These are phyloP conservation scores for Phyllotreta striolata DNA, from an alignment of 2,888 invertebrate genomes.

Conservation along the genomic window DNA sequence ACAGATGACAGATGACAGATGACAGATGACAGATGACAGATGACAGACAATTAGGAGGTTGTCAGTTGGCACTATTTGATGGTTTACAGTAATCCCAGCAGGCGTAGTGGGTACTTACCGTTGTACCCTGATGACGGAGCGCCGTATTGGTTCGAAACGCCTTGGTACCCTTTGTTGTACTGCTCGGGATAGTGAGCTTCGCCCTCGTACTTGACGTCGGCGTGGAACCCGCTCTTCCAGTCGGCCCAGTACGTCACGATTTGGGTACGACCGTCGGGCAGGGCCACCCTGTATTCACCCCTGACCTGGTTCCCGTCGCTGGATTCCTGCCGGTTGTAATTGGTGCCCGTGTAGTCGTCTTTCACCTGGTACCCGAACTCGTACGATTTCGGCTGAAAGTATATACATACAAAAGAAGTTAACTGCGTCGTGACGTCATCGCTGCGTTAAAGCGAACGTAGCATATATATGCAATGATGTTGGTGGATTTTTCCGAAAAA, in stretches of 20 bases:
- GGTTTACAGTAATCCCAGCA: no score
- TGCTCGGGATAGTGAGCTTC: slow-evolving; percentile 72
- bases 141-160: slow-evolving; percentile 46
- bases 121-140: slow-evolving; percentile 36
- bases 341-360: slow-evolving; percentile 77
- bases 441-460: no score
- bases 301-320: slow-evolving; percentile 76
- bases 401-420: not conserved
- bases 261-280: slow-evolving; percentile 70
- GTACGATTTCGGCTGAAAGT: slow-evolving; percentile 73
- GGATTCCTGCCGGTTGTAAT: slow-evolving; percentile 74
- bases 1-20: no score
- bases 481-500: no score
- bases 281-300: slow-evolving; percentile 69
- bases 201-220: slow-evolving; percentile 77
- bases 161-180: slow-evolving; percentile 52
- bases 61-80: no score
- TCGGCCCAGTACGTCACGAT: slow-evolving; percentile 81
- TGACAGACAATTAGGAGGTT: no score
- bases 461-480: no score
- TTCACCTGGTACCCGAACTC: slow-evolving; percentile 83
- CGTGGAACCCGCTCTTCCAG: slow-evolving; percentile 81
- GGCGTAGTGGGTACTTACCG: no score
- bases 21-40: no score
- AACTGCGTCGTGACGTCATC: not conserved